Evolutionary conservation across 2,113 vertebrate genomes (phyloP).

Genomic region (Tetrao urogallus): DNA sequence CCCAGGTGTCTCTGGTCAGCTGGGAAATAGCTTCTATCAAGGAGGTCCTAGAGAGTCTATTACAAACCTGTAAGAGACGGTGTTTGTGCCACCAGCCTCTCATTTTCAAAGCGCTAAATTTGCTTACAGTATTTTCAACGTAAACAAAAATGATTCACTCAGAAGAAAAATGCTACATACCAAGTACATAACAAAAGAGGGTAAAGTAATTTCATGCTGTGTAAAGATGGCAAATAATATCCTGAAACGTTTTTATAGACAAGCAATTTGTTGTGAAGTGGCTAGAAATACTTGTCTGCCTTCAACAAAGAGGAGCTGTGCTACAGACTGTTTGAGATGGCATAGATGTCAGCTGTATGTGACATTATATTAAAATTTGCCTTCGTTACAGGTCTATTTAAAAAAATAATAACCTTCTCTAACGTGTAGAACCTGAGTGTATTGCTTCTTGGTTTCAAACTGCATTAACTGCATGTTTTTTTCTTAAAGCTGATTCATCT

Average conservation of each 20-base stretch:
- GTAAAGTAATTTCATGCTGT: conserved; percentile 40
- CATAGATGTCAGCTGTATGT: not conserved
- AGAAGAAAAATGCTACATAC: not conserved
- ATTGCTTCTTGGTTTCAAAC: conserved; percentile 17
- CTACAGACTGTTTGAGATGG: not conserved
- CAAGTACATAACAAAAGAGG: not conserved
- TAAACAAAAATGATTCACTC: not conserved
- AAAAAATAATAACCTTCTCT: not conserved
- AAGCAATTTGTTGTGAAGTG: conserved; percentile 13
- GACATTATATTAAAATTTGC: not conserved
- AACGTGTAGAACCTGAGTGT: not conserved
- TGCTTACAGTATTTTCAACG: not conserved
- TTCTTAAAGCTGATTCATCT: conserved; percentile 37
- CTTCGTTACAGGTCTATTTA: not conserved
- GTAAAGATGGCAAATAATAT: conserved; percentile 17
- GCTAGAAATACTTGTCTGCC: not conserved
- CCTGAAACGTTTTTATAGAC: conserved; percentile 15
- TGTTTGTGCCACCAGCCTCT: not conserved
- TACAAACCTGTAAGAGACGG: not conserved
- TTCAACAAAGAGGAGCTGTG: not conserved
- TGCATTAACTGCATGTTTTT: conserved; percentile 5
- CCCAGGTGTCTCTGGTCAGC: not conserved
- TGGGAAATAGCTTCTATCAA: not conserved
- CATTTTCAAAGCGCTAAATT: not conserved
- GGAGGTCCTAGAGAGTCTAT: not conserved